These are phyloP conservation scores for Oreochromis aureus DNA, from an alignment of 2,113 vertebrate genomes.

Conservation along the genomic window DNA sequence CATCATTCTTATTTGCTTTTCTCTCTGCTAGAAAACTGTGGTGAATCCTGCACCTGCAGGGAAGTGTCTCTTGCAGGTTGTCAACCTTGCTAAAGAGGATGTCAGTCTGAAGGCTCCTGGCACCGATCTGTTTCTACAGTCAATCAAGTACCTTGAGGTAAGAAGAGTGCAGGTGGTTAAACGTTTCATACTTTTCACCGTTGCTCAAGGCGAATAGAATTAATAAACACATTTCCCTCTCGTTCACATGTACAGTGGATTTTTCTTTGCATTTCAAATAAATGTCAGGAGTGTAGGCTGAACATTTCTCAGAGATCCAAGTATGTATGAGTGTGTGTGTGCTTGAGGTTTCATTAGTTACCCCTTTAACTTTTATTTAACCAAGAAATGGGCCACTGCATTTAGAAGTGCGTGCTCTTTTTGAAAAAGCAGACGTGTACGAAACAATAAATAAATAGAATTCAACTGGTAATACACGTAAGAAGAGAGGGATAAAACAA, in stretches of 20 bases:
- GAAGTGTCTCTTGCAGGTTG: conserved; percentile 79
- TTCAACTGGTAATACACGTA: background rate
- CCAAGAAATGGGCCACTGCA: background rate
- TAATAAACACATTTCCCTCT: background rate
- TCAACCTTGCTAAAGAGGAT: conserved; percentile 78
- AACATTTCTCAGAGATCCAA: background rate
- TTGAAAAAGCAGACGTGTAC: background rate
- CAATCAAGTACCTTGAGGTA: conserved; percentile 76
- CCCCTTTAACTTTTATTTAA: background rate
- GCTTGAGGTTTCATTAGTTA: background rate
- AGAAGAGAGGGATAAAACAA: background rate
- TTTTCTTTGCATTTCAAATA: background rate
- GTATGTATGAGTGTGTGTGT: background rate
- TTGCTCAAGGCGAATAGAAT: background rate
- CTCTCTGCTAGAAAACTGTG: conserved; percentile 76
- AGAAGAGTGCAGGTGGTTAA: background rate
- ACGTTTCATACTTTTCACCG: background rate
- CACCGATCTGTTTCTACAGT: conserved; percentile 57
- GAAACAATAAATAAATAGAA: background rate
- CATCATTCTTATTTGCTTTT: background rate
- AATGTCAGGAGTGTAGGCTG: background rate
- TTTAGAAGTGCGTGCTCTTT: background rate
- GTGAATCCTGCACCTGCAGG: conserved; percentile 66
- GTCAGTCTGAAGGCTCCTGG: conserved; percentile 66
- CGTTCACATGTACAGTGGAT: background rate